Evolutionary conservation across 2,113 vertebrate species (phyloP).

Genomic region (Vimba vimba): DNA sequence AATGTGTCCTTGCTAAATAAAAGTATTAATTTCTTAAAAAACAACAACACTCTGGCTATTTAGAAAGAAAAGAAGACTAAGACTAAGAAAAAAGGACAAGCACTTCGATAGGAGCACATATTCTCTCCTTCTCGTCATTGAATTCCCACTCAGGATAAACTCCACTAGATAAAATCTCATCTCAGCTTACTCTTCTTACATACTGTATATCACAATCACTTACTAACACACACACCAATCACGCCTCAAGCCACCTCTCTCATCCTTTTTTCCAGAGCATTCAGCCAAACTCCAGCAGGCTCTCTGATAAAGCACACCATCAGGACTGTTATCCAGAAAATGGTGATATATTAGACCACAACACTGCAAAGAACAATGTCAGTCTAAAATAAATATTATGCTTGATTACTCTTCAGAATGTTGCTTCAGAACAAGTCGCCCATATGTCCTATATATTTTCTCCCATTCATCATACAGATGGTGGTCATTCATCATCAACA

Average conservation of each 20-base stretch:
- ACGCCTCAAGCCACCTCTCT: neutral
- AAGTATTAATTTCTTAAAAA: too few relatives aligned
- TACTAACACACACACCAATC: constrained; percentile 20
- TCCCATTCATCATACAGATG: constrained; percentile 8
- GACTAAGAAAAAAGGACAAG: too few relatives aligned
- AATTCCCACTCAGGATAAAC: constrained; percentile 8
- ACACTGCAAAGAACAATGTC: constrained; percentile 6
- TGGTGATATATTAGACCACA: constrained; percentile 13
- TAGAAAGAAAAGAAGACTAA: too few relatives aligned
- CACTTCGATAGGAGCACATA: neutral
- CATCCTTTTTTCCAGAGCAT: constrained; percentile 12
- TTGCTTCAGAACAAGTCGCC: neutral
- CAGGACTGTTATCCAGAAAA: constrained; percentile 2
- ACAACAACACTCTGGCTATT: too few relatives aligned
- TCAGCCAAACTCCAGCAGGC: constrained; percentile 1
- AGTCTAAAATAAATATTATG: constrained; percentile 19
- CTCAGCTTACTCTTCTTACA: constrained; percentile 9
- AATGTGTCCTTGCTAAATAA: too few relatives aligned
- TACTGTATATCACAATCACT: neutral
- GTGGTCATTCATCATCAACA: constrained; percentile 23
- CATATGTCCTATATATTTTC: constrained; percentile 15
- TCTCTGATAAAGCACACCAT: neutral
- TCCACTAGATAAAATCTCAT: constrained; percentile 43
- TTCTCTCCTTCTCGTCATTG: neutral
- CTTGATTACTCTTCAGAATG: constrained; percentile 19